Percentiles rank a stretch among this genome's conserved stretches.
phyloP scores from a whole-genome alignment of 2,113 vertebrate species.

The Pluvialis apricaria region DNA sequence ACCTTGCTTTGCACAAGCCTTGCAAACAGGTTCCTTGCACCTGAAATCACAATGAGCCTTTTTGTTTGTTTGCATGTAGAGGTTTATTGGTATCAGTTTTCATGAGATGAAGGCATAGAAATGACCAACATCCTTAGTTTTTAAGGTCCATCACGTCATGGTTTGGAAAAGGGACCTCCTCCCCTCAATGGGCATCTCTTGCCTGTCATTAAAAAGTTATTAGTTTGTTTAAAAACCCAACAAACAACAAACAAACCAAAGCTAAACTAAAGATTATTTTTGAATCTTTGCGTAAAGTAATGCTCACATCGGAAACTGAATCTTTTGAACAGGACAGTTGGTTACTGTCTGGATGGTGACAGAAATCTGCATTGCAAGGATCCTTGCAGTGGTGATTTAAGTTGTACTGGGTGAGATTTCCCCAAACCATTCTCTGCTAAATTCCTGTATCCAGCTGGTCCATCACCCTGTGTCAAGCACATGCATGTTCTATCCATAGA shows the following conservation, averaged over 20 bases:
- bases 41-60: not conserved
- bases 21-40: not conserved
- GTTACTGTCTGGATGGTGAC: not conserved
- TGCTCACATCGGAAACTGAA: not conserved
- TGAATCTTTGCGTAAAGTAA: not conserved
- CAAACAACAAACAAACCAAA: not conserved
- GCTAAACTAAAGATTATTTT: not conserved
- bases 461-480: not conserved
- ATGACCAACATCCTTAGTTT: not conserved
- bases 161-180: not conserved
- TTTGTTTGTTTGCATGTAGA: not conserved
- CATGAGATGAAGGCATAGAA: not conserved
- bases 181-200: not conserved
- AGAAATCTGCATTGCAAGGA: not conserved
- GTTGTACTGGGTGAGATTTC: not conserved
- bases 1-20: not conserved
- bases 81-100: not conserved
- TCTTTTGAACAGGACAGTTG: not conserved
- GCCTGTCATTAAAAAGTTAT: not conserved
- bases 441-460: not conserved
- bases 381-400: not conserved
- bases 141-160: not conserved
- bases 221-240: not conserved
- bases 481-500: not conserved
- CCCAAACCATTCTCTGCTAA: not conserved